phyloP scores from a whole-genome alignment of 2,113 vertebrate species.

The Phalacrocorax brasilianus region DNA sequence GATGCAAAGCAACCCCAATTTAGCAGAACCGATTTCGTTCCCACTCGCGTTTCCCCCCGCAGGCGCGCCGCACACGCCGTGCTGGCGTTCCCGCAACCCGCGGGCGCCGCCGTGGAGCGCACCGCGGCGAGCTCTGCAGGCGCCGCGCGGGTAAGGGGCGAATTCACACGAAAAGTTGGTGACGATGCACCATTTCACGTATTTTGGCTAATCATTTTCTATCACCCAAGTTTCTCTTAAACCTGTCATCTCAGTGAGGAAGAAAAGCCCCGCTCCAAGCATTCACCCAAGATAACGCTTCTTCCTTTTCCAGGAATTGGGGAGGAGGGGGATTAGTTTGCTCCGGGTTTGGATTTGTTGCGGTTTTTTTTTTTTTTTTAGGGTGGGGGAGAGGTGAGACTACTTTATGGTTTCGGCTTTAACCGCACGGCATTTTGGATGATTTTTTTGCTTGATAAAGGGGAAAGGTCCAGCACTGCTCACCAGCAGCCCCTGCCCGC shows the following conservation, averaged over 20 bases:
- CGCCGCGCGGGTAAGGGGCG: not conserved
- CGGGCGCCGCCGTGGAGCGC: not conserved
- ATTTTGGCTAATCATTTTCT: conserved; percentile 28
- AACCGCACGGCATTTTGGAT: not conserved
- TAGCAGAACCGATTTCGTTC: conserved; percentile 33
- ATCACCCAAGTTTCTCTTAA: conserved; percentile 2
- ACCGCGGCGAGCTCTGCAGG: not conserved
- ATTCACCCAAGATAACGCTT: not conserved
- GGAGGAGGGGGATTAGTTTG: not conserved
- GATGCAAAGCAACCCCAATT: conserved; percentile 41
- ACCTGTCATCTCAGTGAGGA: not conserved
- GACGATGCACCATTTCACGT: not conserved
- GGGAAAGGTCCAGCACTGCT: not conserved
- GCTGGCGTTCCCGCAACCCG: not conserved
- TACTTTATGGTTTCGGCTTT: not conserved
- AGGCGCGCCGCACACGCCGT: not conserved
- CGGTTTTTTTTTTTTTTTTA: not conserved
- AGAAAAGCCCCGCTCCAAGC: not conserved
- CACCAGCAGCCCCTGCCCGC: conserved; percentile 11
- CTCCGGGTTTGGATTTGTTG: accelerated
- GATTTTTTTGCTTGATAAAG: not conserved
- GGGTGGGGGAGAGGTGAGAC: not conserved
- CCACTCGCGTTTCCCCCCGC: conserved; percentile 12
- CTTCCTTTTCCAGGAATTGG: not conserved
- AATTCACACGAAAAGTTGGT: conserved; percentile 6